Evolutionary conservation across 2,797 vertebrate species (phyloP), one percentile per base, ranked within the genome.

Genomic region (Argentina silus): DNA sequence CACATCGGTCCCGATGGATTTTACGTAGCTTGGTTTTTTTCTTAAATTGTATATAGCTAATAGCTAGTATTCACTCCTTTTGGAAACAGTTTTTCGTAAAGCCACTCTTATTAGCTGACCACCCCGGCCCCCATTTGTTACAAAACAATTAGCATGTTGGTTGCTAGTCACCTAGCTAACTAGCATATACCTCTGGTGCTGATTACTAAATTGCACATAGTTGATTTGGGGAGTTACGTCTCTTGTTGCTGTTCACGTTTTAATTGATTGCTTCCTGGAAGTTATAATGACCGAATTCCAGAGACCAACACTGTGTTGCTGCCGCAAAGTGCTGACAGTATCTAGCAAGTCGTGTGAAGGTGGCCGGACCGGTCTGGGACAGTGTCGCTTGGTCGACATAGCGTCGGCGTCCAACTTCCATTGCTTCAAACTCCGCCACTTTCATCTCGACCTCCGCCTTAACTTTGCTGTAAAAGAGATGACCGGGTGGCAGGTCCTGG

Each of bases 351-450:
- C 81, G 82, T 48, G 78, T 83, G 78, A 90, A 81, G 68, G 55
- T 12, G 48, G 74, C n/a, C 5, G 79, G 75, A 73, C 86, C 55
- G 78, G 81, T 6, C 42, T 0, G 75, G 36, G 86, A 69, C 92
- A 88, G 48, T 88, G 90, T 83, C 89, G 92, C 77, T 90, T 93
- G 76, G 87, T 93, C 68, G 96, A 98, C 79, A 93, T 96, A 74
- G 96, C 96, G 0, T 97, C 96, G 1, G 95, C 95, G 0, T 96
- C 96, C 6, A 98, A 96, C 93, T 95, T 95, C 83, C 88, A 92
- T 84, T 90, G 92, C 86, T 98, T 96, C 90, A 90, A 87, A 79
- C 92, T 96, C 78, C 88, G 88, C 23, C 97, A 98, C 90, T 94
- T 98, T 86, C 96, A 96, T 85, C 92, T 97, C 78, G 96, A 96